Evolutionary conservation across 30 jellyfish, hydroid and myxozoan genomes (phyloP).

Genomic region (Rhopilema esculentum): DNA sequence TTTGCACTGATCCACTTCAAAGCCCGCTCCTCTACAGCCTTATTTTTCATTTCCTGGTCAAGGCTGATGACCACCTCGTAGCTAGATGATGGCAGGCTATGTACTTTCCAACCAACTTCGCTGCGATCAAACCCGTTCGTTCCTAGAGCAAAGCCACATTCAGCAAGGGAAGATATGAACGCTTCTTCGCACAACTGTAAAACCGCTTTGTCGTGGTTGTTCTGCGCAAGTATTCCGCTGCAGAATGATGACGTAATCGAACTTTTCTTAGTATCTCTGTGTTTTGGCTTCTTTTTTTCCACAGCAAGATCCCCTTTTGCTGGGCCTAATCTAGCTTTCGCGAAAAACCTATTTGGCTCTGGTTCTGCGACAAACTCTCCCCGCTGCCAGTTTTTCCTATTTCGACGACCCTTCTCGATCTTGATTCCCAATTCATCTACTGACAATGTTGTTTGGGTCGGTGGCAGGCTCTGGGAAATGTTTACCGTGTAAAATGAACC

Average conservation of each 20-base stretch:
- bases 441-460: conserved; percentile 59
- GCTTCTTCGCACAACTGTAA: conserved; percentile 1
- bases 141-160: conserved; percentile 68
- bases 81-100: conserved; percentile 75
- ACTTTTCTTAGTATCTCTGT: conserved; percentile 23
- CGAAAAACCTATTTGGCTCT: not conserved
- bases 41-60: conserved; percentile 32
- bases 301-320: not conserved
- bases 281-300: not conserved
- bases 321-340: not conserved
- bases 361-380: conserved; percentile 67
- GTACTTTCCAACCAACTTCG: conserved; percentile 68
- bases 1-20: conserved; percentile 86
- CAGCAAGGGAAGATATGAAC: conserved; percentile 23
- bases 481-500: conserved; percentile 77
- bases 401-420: conserved; percentile 73
- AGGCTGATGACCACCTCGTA: conserved; percentile 71
- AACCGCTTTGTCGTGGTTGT: conserved; percentile 19
- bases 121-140: conserved; percentile 28
- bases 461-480: conserved; percentile 68
- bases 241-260: conserved; percentile 57
- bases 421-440: conserved; percentile 48
- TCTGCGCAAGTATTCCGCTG: conserved; percentile 62
- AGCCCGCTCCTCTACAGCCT: conserved; percentile 69
- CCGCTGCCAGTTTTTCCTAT: conserved; percentile 69